Conservation (phyloP, 2,888 invertebrate genomes). For the Scelioninae gen. 1 region DNA sequence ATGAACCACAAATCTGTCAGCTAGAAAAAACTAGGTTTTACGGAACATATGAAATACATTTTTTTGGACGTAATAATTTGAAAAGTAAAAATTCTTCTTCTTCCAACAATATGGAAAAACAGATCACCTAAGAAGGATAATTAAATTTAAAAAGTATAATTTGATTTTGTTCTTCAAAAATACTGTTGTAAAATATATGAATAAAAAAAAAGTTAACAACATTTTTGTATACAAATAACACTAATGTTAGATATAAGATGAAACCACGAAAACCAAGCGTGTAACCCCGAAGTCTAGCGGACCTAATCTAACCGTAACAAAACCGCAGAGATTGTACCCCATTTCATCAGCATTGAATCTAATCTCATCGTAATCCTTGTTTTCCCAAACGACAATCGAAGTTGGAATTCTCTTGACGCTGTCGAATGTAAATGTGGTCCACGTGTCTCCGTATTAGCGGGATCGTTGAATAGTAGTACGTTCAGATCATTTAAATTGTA, state of each 20-base stretch:
- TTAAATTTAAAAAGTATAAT: no score
- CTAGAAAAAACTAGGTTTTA: no score
- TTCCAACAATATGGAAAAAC: no score
- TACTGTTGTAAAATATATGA: no score
- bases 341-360: slow-evolving; percentile 60
- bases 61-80: no score
- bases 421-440: slow-evolving; percentile 50
- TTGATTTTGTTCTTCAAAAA: no score
- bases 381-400: slow-evolving; percentile 60
- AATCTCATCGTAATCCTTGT: slow-evolving; percentile 61
- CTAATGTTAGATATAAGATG: neutral
- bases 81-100: no score
- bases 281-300: slow-evolving; percentile 10
- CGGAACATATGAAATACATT: no score
- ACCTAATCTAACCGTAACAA: slow-evolving; percentile 38
- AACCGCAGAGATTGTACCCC: slow-evolving; percentile 42
- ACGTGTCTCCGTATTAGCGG: no score
- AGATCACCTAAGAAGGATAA: no score
- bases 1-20: neutral
- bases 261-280: slow-evolving; percentile 12
- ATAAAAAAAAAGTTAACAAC: neutral
- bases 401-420: slow-evolving; percentile 57
- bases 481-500: no score
- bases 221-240: neutral
- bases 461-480: no score